Base-by-base conservation (phyloP, 2,113 vertebrate species). In the Chitala chitala region DNA sequence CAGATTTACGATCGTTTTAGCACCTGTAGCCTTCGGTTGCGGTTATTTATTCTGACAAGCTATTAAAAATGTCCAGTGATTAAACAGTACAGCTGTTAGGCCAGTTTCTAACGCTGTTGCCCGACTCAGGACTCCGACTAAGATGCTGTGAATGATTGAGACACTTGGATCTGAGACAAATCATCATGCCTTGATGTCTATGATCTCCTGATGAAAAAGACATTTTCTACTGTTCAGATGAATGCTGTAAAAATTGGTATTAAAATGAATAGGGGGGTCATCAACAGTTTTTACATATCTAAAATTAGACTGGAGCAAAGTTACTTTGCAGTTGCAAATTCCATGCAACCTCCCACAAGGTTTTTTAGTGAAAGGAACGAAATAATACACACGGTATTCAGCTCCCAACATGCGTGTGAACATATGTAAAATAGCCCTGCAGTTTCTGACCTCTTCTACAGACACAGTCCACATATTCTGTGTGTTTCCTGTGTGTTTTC, bases 41-140 rank as follows among this genome's bases (percentile, higher is more conserved):
- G 38, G 59, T 38, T 63, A 63, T 36, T 63, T 63, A 63, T 63
- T 63, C 59, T 63, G 59, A 63, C 59, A 63, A 63, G 59, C 17
- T 20, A 17, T 63, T 38, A 63, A 38, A 29, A 33, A 33, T 20
- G n/a, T 33, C 59, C 33, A 20, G 33, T 63, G 59, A 36, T 63
- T 63, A 63, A 63, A 63, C 59, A 63, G 59, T 63, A 63, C 59
- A 63, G 59, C 59, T 63, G 59, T 63, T 63, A 63, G 59, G 59
- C 38, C 33, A 63, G 59, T 29, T 36, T 36, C 59, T 33, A 10
- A 26, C 15, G 0, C 17, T 20, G 29, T 6, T 61, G 6, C 59
- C 17, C 59, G 38, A 33, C 20, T 26, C 59, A 6, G 20, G 17
- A 63, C 1, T 63, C 26, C 2, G 33, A 15, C 33, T 33, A 31